phyloP scores from a whole-genome alignment of 2,888 invertebrate species.

The Pinctada fucata region DNA sequence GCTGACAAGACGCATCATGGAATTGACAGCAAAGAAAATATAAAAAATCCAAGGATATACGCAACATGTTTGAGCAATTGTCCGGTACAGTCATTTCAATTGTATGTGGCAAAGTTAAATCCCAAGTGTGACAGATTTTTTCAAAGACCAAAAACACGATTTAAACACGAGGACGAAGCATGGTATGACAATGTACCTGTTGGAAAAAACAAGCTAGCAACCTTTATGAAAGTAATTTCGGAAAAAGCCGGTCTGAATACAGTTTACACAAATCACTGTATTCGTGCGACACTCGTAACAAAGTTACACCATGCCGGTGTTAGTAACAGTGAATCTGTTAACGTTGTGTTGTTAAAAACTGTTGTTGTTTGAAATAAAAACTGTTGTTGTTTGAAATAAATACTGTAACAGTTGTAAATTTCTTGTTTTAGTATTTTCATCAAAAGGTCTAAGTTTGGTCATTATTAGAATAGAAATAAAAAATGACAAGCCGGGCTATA shows the following conservation, averaged over 20 bases:
- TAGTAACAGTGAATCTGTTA: no score
- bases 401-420: no score
- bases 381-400: no score
- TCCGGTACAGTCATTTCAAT: background rate
- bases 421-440: no score
- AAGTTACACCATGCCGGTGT: background rate
- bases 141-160: background rate
- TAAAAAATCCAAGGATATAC: constrained; percentile 30
- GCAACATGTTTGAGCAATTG: background rate
- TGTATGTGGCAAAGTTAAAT: background rate
- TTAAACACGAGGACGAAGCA: background rate
- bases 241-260: background rate
- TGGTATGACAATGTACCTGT: background rate
- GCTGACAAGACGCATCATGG: constrained; percentile 36
- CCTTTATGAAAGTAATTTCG: background rate
- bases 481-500: no score
- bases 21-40: constrained; percentile 25
- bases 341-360: no score
- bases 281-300: background rate
- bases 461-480: no score
- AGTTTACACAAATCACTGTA: background rate
- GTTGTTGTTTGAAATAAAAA: no score
- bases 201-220: background rate
- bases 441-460: no score
- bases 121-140: background rate